Evolutionary conservation across 2,113 vertebrate genomes (phyloP).

Genomic region (Seriola rivoliana): DNA sequence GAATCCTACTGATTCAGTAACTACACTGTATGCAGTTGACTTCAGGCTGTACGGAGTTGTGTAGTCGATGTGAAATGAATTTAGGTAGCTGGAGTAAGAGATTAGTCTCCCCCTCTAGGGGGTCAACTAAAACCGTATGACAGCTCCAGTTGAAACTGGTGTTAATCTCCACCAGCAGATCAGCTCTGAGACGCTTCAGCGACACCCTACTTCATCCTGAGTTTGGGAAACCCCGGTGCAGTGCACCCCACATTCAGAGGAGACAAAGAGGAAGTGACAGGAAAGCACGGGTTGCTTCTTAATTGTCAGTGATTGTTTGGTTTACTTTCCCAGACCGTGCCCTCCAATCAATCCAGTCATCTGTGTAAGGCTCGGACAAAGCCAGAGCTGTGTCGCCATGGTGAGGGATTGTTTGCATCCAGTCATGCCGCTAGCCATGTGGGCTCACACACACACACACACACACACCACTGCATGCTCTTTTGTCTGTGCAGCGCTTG

Average conservation of each 20-base stretch:
- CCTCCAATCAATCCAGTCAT: slow-evolving; percentile 76
- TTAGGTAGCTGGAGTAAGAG: not conserved
- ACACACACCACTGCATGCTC: slow-evolving; percentile 48
- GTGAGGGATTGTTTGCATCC: slow-evolving; percentile 84
- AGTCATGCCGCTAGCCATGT: slow-evolving; percentile 77
- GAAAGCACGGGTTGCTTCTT: slow-evolving; percentile 70
- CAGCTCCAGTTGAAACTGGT: not conserved
- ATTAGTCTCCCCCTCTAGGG: not conserved
- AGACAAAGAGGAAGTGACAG: slow-evolving; percentile 71
- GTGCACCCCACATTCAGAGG: slow-evolving; percentile 28
- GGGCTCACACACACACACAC: slow-evolving; percentile 39
- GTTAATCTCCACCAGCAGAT: slow-evolving; percentile 13
- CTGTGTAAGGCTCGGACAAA: slow-evolving; percentile 79
- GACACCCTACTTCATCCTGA: slow-evolving; percentile 2
- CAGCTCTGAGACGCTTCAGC: not conserved
- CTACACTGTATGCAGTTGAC: not conserved
- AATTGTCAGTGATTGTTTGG: slow-evolving; percentile 76
- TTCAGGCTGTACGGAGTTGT: not conserved
- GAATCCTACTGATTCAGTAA: not conserved
- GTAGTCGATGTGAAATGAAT: not conserved
- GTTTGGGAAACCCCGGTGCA: slow-evolving; percentile 4
- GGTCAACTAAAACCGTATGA: not conserved
- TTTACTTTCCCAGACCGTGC: slow-evolving; percentile 67
- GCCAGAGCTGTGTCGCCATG: slow-evolving; percentile 73
- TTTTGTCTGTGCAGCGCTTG: slow-evolving; percentile 66